These are phyloP conservation scores for Phymatocera aterrima DNA, from an alignment of 2,888 invertebrate species.

Conservation along the genomic window DNA sequence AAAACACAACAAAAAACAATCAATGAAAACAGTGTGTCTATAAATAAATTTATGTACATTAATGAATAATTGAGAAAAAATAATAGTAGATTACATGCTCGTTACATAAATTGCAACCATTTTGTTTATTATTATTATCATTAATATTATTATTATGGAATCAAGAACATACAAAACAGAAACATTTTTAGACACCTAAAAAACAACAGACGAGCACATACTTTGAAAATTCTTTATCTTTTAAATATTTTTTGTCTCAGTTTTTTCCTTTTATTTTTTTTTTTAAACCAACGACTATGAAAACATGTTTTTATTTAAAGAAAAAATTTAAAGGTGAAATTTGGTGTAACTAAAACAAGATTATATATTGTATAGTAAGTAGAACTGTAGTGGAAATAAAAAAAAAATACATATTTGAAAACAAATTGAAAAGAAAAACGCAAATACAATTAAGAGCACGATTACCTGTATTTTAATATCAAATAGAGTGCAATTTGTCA, in stretches of 20 bases:
- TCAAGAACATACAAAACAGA: neutral
- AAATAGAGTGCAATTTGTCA: constrained; percentile 19
- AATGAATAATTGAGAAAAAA: constrained; percentile 3
- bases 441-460: constrained; percentile 50
- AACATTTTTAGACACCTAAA: neutral
- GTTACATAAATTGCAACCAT: too few relatives aligned
- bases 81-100: constrained; percentile 31
- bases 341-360: constrained; percentile 66
- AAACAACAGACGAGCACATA: constrained; percentile 10
- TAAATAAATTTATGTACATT: constrained; percentile 55
- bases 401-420: constrained; percentile 66
- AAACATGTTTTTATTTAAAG: constrained; percentile 49
- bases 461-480: constrained; percentile 56
- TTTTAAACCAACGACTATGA: constrained; percentile 38
- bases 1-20: too few relatives aligned
- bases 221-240: neutral
- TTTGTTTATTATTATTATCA: constrained; percentile 49
- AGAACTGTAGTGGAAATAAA: constrained; percentile 70
- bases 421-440: constrained; percentile 52
- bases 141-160: too few relatives aligned
- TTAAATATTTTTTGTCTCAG: neutral
- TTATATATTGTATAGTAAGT: constrained; percentile 71
- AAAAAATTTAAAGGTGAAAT: constrained; percentile 58
- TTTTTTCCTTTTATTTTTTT: constrained; percentile 1
- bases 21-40: too few relatives aligned